Base-by-base conservation (phyloP, 2,888 invertebrate species). In the Ormyrus thymus region DNA sequence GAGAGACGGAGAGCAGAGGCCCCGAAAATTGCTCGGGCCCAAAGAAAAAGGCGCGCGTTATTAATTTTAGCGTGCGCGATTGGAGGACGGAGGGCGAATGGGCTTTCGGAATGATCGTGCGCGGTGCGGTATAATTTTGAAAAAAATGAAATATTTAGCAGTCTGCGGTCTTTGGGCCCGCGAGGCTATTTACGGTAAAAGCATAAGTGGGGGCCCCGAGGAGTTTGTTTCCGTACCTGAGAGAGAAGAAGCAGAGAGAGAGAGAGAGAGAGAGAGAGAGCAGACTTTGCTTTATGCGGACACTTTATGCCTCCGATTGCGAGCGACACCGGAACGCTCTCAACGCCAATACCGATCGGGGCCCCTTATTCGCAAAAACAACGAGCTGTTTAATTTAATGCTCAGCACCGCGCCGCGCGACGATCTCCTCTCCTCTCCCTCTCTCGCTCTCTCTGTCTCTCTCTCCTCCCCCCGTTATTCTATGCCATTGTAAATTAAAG, bases 291-390 rank as follows among this genome's bases (percentile, higher is more conserved):
- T 81, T 81, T 78, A 78, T 76, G 78, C 76, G 79, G 77, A 81
- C 88, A 89, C 88, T 90, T 89, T 90, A 89, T 89, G 90, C 89
- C 87, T 85, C 87, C 89, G 90, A 90, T 90, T 89, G 89, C 89
- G 84, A 86, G 85, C 89, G 86, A 90, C 89, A 90, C 87, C 88
- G 87, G 90, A 90, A 90, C 90, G 89, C 90, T 89, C 89, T 90
- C 89, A 90, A 85, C 86, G 81, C 84, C 86, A 85, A 85, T 86
- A 85, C 87, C 82, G 85, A 86, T 85, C 85, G 84, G 82, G 80
- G 81, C 82, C 75, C 62, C 76, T 69, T 76, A 76, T 68, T 71
- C 70, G 76, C 79, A 76, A 88, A 88, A 89, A 84, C 82, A 84
- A 84, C 84, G 83, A 83, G 82, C 84, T 84, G 84, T 86, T 87